These are phyloP conservation scores for Entomyzon cyanotis DNA, from an alignment of 2,113 vertebrate species.

Conservation along the genomic window DNA sequence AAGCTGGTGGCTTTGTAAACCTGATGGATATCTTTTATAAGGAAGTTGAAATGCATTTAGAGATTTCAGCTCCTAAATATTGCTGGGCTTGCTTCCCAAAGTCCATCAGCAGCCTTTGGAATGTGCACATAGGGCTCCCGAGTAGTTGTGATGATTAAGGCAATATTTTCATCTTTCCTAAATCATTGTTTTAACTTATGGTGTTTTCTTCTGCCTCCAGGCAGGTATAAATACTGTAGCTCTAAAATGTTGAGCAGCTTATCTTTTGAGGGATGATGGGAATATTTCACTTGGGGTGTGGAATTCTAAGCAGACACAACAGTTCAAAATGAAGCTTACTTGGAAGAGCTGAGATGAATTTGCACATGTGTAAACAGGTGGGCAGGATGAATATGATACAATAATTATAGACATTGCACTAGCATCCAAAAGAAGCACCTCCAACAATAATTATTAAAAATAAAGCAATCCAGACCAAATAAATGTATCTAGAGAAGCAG, in stretches of 20 bases:
- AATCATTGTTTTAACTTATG: background rate
- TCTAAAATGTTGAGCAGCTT: background rate
- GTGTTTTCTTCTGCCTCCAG: background rate
- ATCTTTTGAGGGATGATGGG: background rate
- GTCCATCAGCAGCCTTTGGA: background rate
- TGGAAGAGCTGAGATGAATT: background rate
- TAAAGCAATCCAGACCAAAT: background rate
- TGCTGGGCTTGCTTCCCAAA: constrained; percentile 27
- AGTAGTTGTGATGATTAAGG: background rate
- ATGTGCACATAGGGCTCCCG: background rate
- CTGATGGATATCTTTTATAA: background rate
- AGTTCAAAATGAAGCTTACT: background rate
- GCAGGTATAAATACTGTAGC: background rate
- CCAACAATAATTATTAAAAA: background rate
- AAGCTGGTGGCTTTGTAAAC: background rate
- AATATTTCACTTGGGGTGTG: background rate
- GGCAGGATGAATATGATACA: background rate
- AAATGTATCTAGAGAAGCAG: constrained; percentile 7
- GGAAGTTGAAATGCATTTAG: background rate
- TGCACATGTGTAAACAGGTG: background rate
- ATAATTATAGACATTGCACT: background rate
- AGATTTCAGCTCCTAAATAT: background rate
- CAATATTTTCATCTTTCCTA: background rate
- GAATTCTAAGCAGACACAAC: background rate
- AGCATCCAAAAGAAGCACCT: constrained; percentile 1